Evolutionary conservation across 2,797 vertebrate species (phyloP).

Genomic region (Vespertilio murinus): DNA sequence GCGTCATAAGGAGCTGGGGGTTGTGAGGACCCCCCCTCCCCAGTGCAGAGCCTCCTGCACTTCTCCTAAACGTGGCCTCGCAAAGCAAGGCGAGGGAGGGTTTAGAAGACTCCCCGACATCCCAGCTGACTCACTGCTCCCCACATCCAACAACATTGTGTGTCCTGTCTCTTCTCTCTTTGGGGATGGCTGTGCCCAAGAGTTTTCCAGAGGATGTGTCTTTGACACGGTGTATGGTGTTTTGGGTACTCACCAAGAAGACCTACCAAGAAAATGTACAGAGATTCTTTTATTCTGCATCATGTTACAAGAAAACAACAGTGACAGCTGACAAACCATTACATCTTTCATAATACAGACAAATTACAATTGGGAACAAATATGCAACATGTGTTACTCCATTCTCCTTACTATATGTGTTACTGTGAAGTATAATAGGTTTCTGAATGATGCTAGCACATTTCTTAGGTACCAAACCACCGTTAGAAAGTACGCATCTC

Average conservation of each 20-base stretch:
- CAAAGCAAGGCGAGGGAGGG: background rate
- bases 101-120: background rate
- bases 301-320: constrained; percentile 96
- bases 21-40: background rate
- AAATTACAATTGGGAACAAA: constrained; percentile 94
- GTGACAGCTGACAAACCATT: constrained; percentile 94
- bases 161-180: background rate
- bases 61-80: background rate
- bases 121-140: background rate
- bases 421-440: constrained; percentile 78
- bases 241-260: background rate
- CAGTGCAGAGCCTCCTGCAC: background rate
- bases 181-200: background rate
- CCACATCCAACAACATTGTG: background rate
- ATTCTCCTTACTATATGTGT: constrained; percentile 88
- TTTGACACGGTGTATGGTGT: background rate
- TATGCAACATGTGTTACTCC: constrained; percentile 91
- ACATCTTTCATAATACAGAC: constrained; percentile 97
- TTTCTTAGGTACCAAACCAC: constrained; percentile 86
- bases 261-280: constrained; percentile 37
- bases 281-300: constrained; percentile 92
- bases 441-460: constrained; percentile 82
- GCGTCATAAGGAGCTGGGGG: background rate
- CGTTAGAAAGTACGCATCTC: constrained; percentile 87
- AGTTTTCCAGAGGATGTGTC: constrained; percentile 1